Evolutionary conservation across 2,888 invertebrate genomes (phyloP), one percentile per base, ranked within the genome.

Genomic region (Synergus gifuensis): DNA sequence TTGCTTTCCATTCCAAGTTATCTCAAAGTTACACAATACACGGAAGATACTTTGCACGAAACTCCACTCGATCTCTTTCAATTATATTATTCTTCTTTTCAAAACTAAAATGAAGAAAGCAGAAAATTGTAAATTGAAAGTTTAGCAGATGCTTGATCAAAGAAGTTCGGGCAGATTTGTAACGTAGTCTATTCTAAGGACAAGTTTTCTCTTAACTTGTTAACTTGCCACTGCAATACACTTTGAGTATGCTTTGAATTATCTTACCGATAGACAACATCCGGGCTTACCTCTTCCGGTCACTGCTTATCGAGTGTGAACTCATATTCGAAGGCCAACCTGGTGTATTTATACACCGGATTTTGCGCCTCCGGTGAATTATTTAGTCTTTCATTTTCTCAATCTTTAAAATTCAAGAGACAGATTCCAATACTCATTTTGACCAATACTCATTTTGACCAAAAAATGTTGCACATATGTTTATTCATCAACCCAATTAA

Each of bases 1-100:
- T 94, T 92, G 90, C 93, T 84, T 80, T 92, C 89, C 90, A 91
- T 91, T 77, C 60, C 82, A 9, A 54, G 22, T 60, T 78, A 77
- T 79, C 69, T 16, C 76, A 64, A 69, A 63, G 63, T 80, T 40
- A 28, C 12, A 62, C 62, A 62, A 28, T 62, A 14, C 11, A 4
- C 14, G 28, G 62, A 62, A 62, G 7, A 22, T 28, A 28, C 14
- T 62, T 62, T 28, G 11, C 14, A 62, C 12, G 11, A 62, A 60
- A 62, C 28, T 62, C 22, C 62, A 62, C 22, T 28, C 11, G 12
- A 62, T 62, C 11, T 62, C 22, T 62, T 28, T 9, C 62, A 28
- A 7, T 62, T 28, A 22, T 28, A 28, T 28, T 62, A 14, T 46
- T 12, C 62, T 62, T 28, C 4, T 62, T 62, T 28, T 40, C 5